Evolutionary conservation across 1,140 invertebrate genomes (phyloP).

Genomic region (Meloidogyne hapla): DNA sequence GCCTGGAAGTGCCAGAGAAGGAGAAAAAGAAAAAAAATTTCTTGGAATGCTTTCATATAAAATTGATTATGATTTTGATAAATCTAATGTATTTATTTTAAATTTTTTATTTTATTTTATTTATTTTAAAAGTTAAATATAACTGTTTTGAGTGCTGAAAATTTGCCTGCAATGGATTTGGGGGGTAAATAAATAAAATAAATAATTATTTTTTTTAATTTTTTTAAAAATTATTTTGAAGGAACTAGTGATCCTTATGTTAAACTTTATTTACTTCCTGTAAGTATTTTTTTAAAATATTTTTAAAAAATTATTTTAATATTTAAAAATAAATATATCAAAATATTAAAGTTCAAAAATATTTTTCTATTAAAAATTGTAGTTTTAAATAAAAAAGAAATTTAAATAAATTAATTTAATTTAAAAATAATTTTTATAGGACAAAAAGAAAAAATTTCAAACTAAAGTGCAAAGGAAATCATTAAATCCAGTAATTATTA

Average conservation of each 20-base stretch:
- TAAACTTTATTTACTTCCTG: constrained; percentile 64
- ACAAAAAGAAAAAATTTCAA: constrained; percentile 66
- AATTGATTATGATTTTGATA: constrained; percentile 99
- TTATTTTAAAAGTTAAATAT: constrained; percentile 56
- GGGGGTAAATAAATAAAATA: constrained; percentile 25
- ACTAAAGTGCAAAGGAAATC: constrained; percentile 66
- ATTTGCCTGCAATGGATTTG: constrained; percentile 62
- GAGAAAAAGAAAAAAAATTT: constrained; percentile 64
- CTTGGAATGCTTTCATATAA: constrained; percentile 61
- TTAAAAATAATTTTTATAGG: constrained; percentile 49
- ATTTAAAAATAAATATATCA: too few relatives aligned
- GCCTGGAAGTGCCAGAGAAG: constrained; percentile 29
- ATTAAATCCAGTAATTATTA: constrained; percentile 56
- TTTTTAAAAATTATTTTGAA: neutral
- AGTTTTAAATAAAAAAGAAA: too few relatives aligned
- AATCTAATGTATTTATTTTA: constrained; percentile 69
- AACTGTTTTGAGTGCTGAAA: constrained; percentile 58
- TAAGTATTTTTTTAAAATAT: constrained; percentile 27
- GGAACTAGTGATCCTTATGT: constrained; percentile 62
- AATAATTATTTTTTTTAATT: neutral
- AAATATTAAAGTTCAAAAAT: too few relatives aligned
- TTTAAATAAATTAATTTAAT: constrained; percentile 4
- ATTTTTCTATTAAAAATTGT: too few relatives aligned
- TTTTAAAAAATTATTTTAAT: neutral
- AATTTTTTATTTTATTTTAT: constrained; percentile 2